Evolutionary conservation across 2,797 vertebrate species (phyloP).

Genomic region (Pseudochirops cupreus): DNA sequence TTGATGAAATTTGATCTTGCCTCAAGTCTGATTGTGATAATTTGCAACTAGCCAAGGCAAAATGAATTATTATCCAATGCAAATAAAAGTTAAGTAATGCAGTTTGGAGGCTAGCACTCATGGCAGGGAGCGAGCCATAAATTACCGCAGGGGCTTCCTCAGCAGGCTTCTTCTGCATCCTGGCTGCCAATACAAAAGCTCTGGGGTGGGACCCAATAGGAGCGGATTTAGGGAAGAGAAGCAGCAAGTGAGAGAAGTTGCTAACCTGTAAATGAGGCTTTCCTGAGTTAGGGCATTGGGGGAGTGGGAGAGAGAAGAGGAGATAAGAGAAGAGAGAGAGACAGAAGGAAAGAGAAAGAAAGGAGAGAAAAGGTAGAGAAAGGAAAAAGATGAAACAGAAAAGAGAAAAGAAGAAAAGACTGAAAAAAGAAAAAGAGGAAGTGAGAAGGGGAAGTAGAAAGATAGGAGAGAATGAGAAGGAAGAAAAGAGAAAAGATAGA

Average conservation of each 20-base stretch:
- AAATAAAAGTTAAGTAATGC: slow-evolving; percentile 63
- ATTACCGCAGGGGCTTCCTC: slow-evolving; percentile 31
- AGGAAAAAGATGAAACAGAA: too few species aligned
- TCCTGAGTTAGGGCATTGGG: neutral
- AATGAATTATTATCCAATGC: slow-evolving; percentile 67
- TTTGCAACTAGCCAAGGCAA: slow-evolving; percentile 38
- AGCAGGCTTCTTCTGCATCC: rapidly evolving
- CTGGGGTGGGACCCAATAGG: neutral
- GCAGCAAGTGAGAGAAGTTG: neutral
- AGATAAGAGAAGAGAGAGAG: neutral
- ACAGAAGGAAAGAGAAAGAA: neutral
- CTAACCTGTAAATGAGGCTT: neutral
- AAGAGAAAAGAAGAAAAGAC: too few species aligned
- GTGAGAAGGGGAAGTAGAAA: too few species aligned
- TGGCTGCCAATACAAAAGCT: neutral
- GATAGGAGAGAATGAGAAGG: neutral
- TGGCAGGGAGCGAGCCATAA: neutral
- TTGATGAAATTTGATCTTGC: slow-evolving; percentile 59
- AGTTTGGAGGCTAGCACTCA: slow-evolving; percentile 43
- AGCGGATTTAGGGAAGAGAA: neutral
- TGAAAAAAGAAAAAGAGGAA: neutral
- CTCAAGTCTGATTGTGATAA: slow-evolving; percentile 51
- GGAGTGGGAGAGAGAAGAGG: too few species aligned
- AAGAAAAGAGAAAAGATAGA: neutral
- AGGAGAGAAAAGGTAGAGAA: neutral